Conservation (phyloP, 2,113 vertebrate genomes). For the Syrmaticus mikado region DNA sequence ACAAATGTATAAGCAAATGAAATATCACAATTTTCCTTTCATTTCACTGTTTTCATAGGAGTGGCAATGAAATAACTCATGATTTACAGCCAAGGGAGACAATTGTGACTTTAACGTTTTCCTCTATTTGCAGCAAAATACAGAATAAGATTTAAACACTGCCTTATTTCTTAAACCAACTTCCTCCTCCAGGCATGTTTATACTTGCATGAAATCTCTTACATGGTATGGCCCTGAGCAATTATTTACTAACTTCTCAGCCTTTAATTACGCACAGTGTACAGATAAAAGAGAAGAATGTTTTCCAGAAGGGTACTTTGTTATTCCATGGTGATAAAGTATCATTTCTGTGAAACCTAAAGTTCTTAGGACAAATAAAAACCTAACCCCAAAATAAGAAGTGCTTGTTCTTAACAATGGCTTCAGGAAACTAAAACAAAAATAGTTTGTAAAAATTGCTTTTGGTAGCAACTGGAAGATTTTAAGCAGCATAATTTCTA, state of each 20-base stretch:
- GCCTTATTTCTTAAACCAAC: background rate
- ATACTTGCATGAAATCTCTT: background rate
- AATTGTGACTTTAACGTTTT: background rate
- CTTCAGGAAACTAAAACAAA: background rate
- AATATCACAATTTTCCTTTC: slow-evolving; percentile 22
- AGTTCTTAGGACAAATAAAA: background rate
- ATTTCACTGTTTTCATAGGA: background rate
- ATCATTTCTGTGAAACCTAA: background rate
- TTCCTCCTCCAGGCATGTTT: background rate
- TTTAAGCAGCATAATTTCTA: background rate
- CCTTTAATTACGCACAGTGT: background rate
- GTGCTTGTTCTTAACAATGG: background rate
- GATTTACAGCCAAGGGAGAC: background rate
- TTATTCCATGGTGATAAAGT: background rate
- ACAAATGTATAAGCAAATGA: background rate
- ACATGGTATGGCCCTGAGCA: background rate
- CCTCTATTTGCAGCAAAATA: background rate
- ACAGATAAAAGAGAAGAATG: background rate
- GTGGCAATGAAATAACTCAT: background rate
- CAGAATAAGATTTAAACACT: background rate
- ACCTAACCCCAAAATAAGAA: background rate
- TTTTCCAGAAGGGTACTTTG: background rate
- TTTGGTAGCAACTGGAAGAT: background rate
- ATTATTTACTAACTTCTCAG: slow-evolving; percentile 35
- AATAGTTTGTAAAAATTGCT: background rate